Evolutionary conservation across 2,113 vertebrate species (phyloP).

Genomic region (Petroica traversi): DNA sequence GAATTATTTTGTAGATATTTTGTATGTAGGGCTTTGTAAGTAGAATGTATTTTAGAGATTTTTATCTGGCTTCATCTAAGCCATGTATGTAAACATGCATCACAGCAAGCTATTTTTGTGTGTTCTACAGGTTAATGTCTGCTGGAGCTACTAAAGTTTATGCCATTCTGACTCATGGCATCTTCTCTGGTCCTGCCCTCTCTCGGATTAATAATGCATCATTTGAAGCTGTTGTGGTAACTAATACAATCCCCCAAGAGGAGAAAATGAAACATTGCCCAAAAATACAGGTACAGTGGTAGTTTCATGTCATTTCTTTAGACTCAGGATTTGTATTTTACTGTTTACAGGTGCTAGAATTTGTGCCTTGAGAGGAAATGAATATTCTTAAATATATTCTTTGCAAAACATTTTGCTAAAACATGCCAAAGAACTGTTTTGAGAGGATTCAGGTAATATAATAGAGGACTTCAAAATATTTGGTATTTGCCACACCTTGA

Average conservation of each 20-base stretch:
- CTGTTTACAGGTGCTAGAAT: background rate
- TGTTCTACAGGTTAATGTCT: conserved; percentile 80
- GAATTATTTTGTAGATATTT: background rate
- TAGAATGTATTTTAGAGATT: background rate
- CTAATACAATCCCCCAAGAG: conserved; percentile 95
- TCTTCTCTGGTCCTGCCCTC: conserved; percentile 94
- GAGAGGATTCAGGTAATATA: background rate
- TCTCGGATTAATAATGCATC: conserved; percentile 91
- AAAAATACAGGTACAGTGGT: conserved; percentile 87
- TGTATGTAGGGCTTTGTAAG: background rate
- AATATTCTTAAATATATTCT: background rate
- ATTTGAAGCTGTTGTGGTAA: conserved; percentile 94
- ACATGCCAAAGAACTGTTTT: background rate
- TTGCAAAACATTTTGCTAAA: background rate
- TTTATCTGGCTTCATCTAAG: background rate
- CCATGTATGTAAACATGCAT: background rate
- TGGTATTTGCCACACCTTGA: background rate
- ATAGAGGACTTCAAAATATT: background rate
- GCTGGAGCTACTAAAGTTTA: conserved; percentile 93
- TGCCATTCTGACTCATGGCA: conserved; percentile 94
- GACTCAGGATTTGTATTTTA: background rate
- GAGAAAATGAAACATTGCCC: conserved; percentile 94
- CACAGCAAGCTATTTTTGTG: background rate
- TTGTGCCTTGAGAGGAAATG: background rate
- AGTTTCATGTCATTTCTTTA: background rate